Conservation (phyloP, 2,797 vertebrate species). For the Karalla daura region DNA sequence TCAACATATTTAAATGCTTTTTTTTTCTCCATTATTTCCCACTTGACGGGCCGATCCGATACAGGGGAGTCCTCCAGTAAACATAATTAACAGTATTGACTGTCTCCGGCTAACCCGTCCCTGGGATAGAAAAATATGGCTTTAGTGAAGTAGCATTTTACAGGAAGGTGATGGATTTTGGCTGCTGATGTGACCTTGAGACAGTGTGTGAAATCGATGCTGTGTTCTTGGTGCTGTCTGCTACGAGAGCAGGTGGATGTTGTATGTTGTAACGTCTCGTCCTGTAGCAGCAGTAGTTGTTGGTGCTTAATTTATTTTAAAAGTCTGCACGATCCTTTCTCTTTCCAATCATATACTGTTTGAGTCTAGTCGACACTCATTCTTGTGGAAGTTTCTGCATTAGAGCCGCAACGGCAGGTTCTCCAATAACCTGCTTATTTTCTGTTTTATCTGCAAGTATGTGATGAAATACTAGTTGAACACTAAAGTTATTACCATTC, state of each 20-base stretch:
- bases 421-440: too few relatives aligned
- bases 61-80: conserved; percentile 67
- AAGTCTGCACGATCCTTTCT: too few relatives aligned
- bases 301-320: background rate
- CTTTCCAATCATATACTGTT: conserved; percentile 7
- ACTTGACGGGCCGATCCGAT: conserved; percentile 37
- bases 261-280: background rate
- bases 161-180: conserved; percentile 69
- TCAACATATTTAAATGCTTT: conserved; percentile 18
- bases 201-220: conserved; percentile 56
- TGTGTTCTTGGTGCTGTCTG: conserved; percentile 33
- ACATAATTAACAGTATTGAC: conserved; percentile 81
- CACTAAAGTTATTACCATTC: background rate
- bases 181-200: conserved; percentile 67
- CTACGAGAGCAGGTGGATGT: conserved; percentile 9
- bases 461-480: background rate
- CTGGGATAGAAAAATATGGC: conserved; percentile 62
- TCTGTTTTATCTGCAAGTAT: background rate
- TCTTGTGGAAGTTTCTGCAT: background rate
- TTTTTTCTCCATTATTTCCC: conserved; percentile 47
- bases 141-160: conserved; percentile 70
- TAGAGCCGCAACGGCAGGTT: background rate
- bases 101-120: conserved; percentile 40
- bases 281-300: too few relatives aligned
- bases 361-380: background rate